Evolutionary conservation across 2,113 vertebrate genomes (phyloP).

Genomic region (Phrynocephalus versicolor): DNA sequence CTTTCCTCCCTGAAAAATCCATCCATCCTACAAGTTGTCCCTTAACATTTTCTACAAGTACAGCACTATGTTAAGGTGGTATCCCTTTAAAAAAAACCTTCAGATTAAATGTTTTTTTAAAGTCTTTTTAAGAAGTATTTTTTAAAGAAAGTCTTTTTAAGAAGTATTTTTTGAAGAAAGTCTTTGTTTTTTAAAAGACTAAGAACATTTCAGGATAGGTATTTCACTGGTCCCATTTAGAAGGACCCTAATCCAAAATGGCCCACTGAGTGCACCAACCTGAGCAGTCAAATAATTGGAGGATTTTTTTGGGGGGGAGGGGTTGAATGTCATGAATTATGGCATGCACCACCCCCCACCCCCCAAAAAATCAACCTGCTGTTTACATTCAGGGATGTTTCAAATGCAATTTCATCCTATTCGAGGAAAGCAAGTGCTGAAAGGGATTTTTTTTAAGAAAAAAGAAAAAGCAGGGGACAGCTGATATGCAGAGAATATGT

Average conservation of each 20-base stretch:
- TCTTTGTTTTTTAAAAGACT: not conserved
- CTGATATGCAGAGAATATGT: not conserved
- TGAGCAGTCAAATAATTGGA: not conserved
- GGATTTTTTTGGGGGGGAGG: no score
- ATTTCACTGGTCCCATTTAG: not conserved
- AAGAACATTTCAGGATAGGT: not conserved
- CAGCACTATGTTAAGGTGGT: conserved; percentile 17
- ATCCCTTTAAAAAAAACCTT: not conserved
- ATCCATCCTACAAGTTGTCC: not conserved
- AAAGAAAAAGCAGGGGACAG: not conserved
- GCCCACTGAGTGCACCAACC: not conserved
- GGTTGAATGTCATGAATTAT: no score
- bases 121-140: no score
- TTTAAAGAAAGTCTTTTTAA: no score
- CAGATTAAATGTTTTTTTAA: not conserved
- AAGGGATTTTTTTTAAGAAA: not conserved
- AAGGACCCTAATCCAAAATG: not conserved
- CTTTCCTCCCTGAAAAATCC: not conserved
- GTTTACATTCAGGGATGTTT: not conserved
- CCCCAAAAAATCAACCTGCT: no score
- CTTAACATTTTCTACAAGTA: no score
- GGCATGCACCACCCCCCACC: no score
- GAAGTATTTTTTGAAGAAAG: no score
- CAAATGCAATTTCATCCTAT: not conserved
- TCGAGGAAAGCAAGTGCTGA: not conserved